Conservation (phyloP, 1,140 invertebrate species). For the Drosophila erecta region DNA sequence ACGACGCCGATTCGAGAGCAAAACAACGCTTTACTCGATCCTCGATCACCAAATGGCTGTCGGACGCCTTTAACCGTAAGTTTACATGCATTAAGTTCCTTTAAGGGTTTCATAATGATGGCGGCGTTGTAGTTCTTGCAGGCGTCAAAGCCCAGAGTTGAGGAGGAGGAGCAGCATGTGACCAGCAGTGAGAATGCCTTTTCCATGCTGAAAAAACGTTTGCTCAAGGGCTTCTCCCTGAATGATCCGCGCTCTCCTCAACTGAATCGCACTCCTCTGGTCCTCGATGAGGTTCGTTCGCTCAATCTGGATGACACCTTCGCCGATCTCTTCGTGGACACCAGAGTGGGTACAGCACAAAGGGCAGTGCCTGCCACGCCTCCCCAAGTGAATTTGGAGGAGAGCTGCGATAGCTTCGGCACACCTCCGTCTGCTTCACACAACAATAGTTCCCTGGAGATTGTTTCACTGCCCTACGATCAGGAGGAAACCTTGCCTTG, state of each 20-base stretch:
- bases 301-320: conserved; percentile 80
- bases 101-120: not conserved
- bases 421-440: conserved; percentile 11
- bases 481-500: conserved; percentile 71
- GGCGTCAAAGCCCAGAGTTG: not conserved
- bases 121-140: conserved; percentile 35
- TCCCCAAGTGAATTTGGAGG: not conserved
- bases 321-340: conserved; percentile 76
- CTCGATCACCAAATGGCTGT: conserved; percentile 72
- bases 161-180: not conserved
- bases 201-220: conserved; percentile 58
- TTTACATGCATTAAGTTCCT: not conserved
- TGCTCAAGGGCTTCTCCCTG: conserved; percentile 71
- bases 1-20: conserved; percentile 33
- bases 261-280: conserved; percentile 84
- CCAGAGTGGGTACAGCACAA: conserved; percentile 42
- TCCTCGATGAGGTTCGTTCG: conserved; percentile 80
- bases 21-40: conserved; percentile 56
- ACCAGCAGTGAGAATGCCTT: conserved; percentile 50
- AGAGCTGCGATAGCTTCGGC: conserved; percentile 33
- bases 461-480: conserved; percentile 59
- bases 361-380: not conserved
- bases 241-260: conserved; percentile 85
- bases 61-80: conserved; percentile 73
- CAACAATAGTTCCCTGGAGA: conserved; percentile 67